These are phyloP conservation scores for Drosophila littoralis DNA, from an alignment of 1,140 invertebrate genomes.

Conservation along the genomic window DNA sequence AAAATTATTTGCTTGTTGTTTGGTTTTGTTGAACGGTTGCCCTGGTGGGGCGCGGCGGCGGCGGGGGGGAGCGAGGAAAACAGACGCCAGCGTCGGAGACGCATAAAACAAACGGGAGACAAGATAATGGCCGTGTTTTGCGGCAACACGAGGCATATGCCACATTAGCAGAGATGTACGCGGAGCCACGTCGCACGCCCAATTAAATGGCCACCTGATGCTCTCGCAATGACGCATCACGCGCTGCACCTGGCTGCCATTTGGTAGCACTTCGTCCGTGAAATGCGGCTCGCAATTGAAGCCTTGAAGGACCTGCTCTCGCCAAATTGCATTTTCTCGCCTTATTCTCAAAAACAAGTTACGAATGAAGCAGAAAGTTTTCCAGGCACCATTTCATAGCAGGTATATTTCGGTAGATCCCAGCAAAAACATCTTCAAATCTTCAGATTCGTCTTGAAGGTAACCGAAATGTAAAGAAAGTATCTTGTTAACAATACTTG, in stretches of 20 bases:
- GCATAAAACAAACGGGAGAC: constrained; percentile 59
- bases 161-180: constrained; percentile 41
- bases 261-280: background rate
- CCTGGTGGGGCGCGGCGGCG: background rate
- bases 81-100: constrained; percentile 49
- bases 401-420: no score
- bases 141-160: constrained; percentile 59
- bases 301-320: no score
- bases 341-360: no score
- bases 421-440: no score
- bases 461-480: no score
- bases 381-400: no score
- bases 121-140: constrained; percentile 74
- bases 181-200: constrained; percentile 5
- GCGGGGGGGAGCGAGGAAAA: constrained; percentile 9
- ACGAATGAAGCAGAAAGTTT: no score
- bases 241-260: background rate
- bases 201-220: constrained; percentile 47
- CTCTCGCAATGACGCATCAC: constrained; percentile 24
- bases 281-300: background rate
- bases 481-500: no score
- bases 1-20: constrained; percentile 39
- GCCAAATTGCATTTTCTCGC: no score
- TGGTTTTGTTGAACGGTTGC: constrained; percentile 19
- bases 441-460: no score